These are phyloP conservation scores for Lucilia sericata DNA, from an alignment of 1,140 invertebrate species.

Conservation along the genomic window DNA sequence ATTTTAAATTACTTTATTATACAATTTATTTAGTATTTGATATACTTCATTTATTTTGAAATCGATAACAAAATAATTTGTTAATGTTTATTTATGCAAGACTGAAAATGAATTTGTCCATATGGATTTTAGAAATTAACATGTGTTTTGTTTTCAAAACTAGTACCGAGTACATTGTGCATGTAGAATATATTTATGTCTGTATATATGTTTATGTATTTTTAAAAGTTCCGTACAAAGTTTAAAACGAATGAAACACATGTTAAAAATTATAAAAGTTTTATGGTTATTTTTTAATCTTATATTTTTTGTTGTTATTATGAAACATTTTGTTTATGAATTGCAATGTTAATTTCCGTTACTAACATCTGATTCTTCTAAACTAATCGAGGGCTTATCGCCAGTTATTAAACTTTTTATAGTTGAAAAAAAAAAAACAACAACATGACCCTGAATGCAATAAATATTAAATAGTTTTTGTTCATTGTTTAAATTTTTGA, in stretches of 20 bases:
- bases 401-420: constrained; percentile 5
- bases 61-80: too few species aligned
- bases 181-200: too few species aligned
- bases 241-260: background rate
- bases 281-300: too few species aligned
- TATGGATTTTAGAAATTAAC: background rate
- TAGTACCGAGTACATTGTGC: background rate
- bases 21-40: too few species aligned
- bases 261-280: background rate
- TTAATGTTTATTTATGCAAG: background rate
- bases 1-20: too few species aligned
- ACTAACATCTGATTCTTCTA: background rate
- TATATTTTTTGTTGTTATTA: background rate
- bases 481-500: background rate
- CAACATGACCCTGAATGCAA: background rate
- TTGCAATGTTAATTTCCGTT: constrained; percentile 5
- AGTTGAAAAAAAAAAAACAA: background rate
- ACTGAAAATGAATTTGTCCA: background rate
- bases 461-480: background rate
- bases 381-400: background rate
- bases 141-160: background rate
- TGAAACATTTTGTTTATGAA: constrained; percentile 8
- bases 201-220: background rate
- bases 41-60: too few species aligned
- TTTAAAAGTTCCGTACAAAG: background rate